Conservation (phyloP, 2,797 vertebrate genomes). For the Pseudochirops corinnae region DNA sequence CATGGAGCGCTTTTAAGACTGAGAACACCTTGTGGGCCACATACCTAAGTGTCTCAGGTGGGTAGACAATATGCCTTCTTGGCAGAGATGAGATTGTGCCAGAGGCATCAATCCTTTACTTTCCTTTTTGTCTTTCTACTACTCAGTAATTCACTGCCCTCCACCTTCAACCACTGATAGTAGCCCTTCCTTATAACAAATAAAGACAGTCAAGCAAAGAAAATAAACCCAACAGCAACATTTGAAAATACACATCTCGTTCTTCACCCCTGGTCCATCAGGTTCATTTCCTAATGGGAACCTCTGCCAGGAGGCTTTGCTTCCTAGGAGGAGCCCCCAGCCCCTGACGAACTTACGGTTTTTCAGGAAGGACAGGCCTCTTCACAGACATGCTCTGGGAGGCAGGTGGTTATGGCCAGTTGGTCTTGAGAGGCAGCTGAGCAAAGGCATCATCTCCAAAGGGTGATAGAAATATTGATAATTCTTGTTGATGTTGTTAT, state of each 20-base stretch:
- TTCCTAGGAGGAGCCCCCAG: background rate
- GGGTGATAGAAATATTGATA: background rate
- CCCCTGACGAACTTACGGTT: background rate
- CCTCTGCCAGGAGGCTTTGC: background rate
- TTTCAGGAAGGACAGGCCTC: background rate
- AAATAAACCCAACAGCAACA: background rate
- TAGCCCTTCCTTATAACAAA: background rate
- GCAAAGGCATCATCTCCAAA: background rate
- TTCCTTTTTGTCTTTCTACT: background rate
- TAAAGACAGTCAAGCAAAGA: background rate
- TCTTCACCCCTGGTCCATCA: background rate
- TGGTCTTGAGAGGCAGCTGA: background rate
- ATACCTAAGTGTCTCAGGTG: background rate
- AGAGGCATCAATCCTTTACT: background rate
- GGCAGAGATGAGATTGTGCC: background rate
- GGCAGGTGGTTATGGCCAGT: background rate
- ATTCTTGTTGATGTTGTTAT: background rate
- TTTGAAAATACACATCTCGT: background rate
- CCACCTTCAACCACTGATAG: background rate
- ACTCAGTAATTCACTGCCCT: background rate
- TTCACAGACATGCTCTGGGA: background rate
- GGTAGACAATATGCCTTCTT: background rate
- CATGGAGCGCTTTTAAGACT: background rate
- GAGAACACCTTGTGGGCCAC: background rate
- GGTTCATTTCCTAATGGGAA: background rate